Evolutionary conservation across 2,113 vertebrate genomes (phyloP), one percentile per base, ranked within the genome.

Genomic region (Uria lomvia): DNA sequence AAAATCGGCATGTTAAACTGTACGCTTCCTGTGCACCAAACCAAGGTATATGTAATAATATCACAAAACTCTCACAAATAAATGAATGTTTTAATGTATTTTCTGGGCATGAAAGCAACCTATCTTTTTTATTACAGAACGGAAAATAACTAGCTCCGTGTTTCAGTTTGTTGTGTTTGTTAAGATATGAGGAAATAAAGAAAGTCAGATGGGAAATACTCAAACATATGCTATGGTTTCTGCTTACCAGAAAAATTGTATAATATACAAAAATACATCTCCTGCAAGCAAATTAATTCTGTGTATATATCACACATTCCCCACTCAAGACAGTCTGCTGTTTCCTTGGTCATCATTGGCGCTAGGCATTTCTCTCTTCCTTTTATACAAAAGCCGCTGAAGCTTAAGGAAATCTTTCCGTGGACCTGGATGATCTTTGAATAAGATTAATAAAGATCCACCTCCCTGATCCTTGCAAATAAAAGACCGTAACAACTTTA

Each of bases 41-140:
- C 53, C 66, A 56, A 92, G 88, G 32, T 76, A 49, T 93, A 75
- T 88, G 78, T 88, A 82, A 80, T 86, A 92, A 76, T 68, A 83
- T 32, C 94, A 88, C 56, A 80, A 94, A 94, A 88, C 50, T 52
- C 40, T 88, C 84, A 75, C 63, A 52, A 92, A 91, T 95, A 94
- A 95, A 94, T 92, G 86, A 96, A 52, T 84, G 58, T 94, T 91
- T 91, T 91, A 92, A 90, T 93, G 96, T 96, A 93, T 95, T 86
- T 94, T 80, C 52, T 77, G 43, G 75, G 49, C 90, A 83, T 94
- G 62, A 80, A 75, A 92, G 55, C 62, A 94, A 91, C 12, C 6
- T 73, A 86, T 90, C 76, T 38, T 95, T 96, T 85, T 90, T 55
- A 81, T 71, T 89, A 72, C 26, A 63, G 30, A 94, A 71, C 34